A percentile compares a stretch with the other conserved stretches of the same genome.
Conservation (phyloP, 37 sponge, comb jelly and placozoan genomes). For the Haliclona indistincta region DNA sequence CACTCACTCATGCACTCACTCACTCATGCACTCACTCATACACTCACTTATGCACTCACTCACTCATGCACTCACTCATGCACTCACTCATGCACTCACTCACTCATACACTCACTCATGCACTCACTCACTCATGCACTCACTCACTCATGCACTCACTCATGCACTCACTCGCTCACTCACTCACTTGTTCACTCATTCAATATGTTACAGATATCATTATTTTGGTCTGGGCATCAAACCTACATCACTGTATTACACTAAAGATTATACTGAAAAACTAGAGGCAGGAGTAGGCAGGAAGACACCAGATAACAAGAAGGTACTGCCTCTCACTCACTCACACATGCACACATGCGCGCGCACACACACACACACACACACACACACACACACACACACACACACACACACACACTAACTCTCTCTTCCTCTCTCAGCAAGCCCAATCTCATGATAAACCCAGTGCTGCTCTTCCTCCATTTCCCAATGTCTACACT, state of each 20-base stretch:
- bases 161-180: background rate
- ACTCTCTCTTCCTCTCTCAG: background rate
- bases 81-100: slow-evolving; percentile 10
- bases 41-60: background rate
- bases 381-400: slow-evolving; percentile 28
- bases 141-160: slow-evolving; percentile 1
- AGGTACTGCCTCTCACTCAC: background rate
- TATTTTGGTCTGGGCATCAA: slow-evolving; percentile 96
- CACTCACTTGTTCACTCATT: slow-evolving; percentile 4
- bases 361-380: slow-evolving; percentile 13
- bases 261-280: slow-evolving; percentile 40
- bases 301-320: background rate
- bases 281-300: slow-evolving; percentile 9
- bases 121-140: background rate
- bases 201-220: slow-evolving; percentile 86
- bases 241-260: slow-evolving; percentile 82
- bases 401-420: background rate
- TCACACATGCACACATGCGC: background rate
- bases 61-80: background rate
- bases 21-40: slow-evolving; percentile 11
- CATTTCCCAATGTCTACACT: slow-evolving; percentile 68
- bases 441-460: slow-evolving; percentile 40
- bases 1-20: slow-evolving; percentile 10
- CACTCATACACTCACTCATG: background rate
- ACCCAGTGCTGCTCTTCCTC: slow-evolving; percentile 63